A percentile compares a stretch with the other conserved stretches of the same genome.
phyloP scores from a whole-genome alignment of 1,140 invertebrate genomes.

The Drosophila leontia region DNA sequence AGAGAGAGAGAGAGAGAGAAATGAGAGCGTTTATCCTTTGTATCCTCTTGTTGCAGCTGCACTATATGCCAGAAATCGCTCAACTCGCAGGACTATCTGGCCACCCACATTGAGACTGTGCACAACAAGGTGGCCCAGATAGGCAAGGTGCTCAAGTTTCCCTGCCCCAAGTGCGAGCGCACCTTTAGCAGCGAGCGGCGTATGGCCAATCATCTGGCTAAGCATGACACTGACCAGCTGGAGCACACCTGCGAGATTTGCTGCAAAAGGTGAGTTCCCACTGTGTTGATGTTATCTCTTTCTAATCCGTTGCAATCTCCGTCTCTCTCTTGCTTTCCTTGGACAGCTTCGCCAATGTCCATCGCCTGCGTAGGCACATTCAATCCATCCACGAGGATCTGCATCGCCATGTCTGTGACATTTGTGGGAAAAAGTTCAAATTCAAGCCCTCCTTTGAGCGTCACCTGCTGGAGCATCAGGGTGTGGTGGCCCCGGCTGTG shows the following conservation, averaged over 20 bases:
- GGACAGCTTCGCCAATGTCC: conserved; percentile 68
- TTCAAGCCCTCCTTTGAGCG: conserved; percentile 78
- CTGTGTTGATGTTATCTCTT: neutral
- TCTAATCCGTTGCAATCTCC: conserved; percentile 1
- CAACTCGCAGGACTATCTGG: conserved; percentile 71
- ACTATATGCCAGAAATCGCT: conserved; percentile 75
- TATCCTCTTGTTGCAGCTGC: conserved; percentile 48
- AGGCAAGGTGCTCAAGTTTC: conserved; percentile 58
- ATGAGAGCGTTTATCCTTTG: neutral
- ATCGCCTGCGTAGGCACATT: conserved; percentile 68
- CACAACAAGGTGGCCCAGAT: conserved; percentile 70
- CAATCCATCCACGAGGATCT: conserved; percentile 77
- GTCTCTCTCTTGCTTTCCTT: neutral
- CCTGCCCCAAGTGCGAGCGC: conserved; percentile 73
- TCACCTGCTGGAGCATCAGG: conserved; percentile 72
- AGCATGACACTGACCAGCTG: conserved; percentile 72
- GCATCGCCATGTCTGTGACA: conserved; percentile 75
- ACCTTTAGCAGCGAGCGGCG: conserved; percentile 69
- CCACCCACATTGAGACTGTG: conserved; percentile 76
- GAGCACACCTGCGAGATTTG: conserved; percentile 75
- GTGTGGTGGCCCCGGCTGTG: conserved; percentile 68
- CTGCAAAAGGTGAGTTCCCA: conserved; percentile 55
- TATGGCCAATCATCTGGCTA: conserved; percentile 63
- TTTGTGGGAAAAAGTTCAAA: conserved; percentile 80
- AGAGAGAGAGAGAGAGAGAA: too few relatives aligned